Percentiles rank a stretch among this genome's conserved stretches.
These are phyloP conservation scores for Trissolcus brochymenae DNA, from an alignment of 2,888 invertebrate genomes.

Conservation along the genomic window DNA sequence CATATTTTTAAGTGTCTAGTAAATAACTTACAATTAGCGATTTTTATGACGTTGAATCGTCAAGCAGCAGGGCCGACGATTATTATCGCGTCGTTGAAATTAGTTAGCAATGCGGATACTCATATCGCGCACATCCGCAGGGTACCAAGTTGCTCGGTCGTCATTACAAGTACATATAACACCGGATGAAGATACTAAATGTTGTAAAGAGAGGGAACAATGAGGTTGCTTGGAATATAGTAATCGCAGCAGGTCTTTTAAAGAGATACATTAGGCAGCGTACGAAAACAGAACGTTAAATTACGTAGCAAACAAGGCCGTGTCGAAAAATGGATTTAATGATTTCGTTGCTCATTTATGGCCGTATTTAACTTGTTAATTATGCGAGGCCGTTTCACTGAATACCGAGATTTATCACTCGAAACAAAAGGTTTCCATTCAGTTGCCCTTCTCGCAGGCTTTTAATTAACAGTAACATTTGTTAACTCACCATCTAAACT, in stretches of 20 bases:
- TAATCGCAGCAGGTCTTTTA: slow-evolving; percentile 39
- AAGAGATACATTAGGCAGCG: slow-evolving; percentile 41
- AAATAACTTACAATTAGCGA: slow-evolving; percentile 53
- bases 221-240: slow-evolving; percentile 48
- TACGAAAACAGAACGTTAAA: slow-evolving; percentile 54
- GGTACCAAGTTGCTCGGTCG: slow-evolving; percentile 46
- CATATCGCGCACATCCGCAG: slow-evolving; percentile 57
- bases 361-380: slow-evolving; percentile 50
- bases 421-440: slow-evolving; percentile 34
- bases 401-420: slow-evolving; percentile 43
- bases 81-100: slow-evolving; percentile 56
- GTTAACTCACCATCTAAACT: slow-evolving; percentile 8
- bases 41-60: slow-evolving; percentile 53
- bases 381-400: slow-evolving; percentile 27
- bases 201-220: slow-evolving; percentile 54
- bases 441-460: slow-evolving; percentile 26
- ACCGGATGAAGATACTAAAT: slow-evolving; percentile 59
- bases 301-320: slow-evolving; percentile 52
- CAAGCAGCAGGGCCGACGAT: slow-evolving; percentile 44
- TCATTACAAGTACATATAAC: slow-evolving; percentile 56
- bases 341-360: slow-evolving; percentile 50
- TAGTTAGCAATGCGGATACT: slow-evolving; percentile 59
- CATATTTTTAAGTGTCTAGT: slow-evolving; percentile 29
- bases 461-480: slow-evolving; percentile 37
- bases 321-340: slow-evolving; percentile 50